Base-by-base conservation (phyloP, 1,140 invertebrate genomes). In the Panagrolaimus sp. region DNA sequence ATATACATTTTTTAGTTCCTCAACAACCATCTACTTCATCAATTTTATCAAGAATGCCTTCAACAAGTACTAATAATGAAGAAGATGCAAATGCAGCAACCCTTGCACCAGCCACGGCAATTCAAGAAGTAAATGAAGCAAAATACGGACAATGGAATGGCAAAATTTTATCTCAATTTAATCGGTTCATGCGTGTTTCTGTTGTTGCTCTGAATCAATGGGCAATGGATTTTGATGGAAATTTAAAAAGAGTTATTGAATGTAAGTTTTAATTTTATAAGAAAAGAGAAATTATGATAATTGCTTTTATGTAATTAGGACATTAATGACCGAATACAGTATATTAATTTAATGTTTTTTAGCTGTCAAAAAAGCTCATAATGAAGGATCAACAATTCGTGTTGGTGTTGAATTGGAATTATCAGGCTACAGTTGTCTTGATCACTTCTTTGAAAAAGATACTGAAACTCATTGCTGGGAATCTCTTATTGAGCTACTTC, bases 191-290 rank as follows among this genome's bases (percentile, higher is more conserved):
- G 17, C 72, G 71, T n/a, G 66, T 83, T 6, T 68, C 94, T 0
- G 90, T 90, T 44, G 92, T 91, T 76, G 92, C 92, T 1, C 85
- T 98, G 12, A 98, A 98, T 84, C 94, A 98, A 84, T 98, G 94
- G 93, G 93, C 94, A 0, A 87, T 98, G 84, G 96, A 98, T 85
- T 98, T 98, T 84, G 89, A 92, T 76, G 95, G 95, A 9, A 99
- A 99, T 84, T 86, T 89, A 67, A 87, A 88, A 65, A 88, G 94
- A 80, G 98, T 98, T 76, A 81, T 96, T 6, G 88, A 93, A 82
- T 97, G 88, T 87, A 81, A 76, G 83, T 24, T 62, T 48, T 32
- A 45, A 38, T 15, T 43, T 43, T 63, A 67, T 62, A 15, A 66
- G 65, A 46, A n/a, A n/a, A n/a, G n/a, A n/a, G n/a, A n/a, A n/a